Percentiles rank a stretch among this genome's conserved stretches.
Conservation (phyloP, 2,113 vertebrate species). For the Hipposideros armiger region DNA sequence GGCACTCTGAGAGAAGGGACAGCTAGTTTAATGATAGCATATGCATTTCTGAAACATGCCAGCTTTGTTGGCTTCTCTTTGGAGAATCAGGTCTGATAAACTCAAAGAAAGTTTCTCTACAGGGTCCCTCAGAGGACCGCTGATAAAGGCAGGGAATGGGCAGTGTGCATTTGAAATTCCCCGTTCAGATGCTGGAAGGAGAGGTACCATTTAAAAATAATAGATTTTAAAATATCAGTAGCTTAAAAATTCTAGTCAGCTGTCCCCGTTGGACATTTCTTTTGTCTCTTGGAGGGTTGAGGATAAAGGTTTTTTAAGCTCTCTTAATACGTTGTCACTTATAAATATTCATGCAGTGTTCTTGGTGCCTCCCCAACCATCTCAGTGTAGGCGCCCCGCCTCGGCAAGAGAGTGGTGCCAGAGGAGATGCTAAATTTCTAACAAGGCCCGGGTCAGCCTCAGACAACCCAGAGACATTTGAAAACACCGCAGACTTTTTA, state of each 20-base stretch:
- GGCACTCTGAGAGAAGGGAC: slow-evolving; percentile 61
- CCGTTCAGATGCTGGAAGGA: slow-evolving; percentile 31
- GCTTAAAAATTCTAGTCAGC: slow-evolving; percentile 74
- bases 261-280: slow-evolving; percentile 73
- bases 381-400: neutral
- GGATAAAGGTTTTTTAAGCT: slow-evolving; percentile 78
- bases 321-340: slow-evolving; percentile 70
- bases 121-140: slow-evolving; percentile 32
- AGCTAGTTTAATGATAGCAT: slow-evolving; percentile 72
- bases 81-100: slow-evolving; percentile 59
- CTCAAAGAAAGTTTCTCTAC: slow-evolving; percentile 62
- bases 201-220: slow-evolving; percentile 80
- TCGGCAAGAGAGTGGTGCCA: neutral
- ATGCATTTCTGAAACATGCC: slow-evolving; percentile 63
- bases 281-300: slow-evolving; percentile 69
- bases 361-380: neutral
- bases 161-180: slow-evolving; percentile 62
- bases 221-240: slow-evolving; percentile 76
- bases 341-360: slow-evolving; percentile 79
- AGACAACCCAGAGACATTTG: slow-evolving; percentile 58
- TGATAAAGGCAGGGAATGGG: slow-evolving; percentile 56
- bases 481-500: slow-evolving; percentile 66
- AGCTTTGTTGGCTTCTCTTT: slow-evolving; percentile 50
- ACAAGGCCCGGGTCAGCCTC: slow-evolving; percentile 54
- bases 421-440: slow-evolving; percentile 61